Base-by-base conservation (phyloP, 2,888 invertebrate genomes). In the Pogonocherus hispidulus region DNA sequence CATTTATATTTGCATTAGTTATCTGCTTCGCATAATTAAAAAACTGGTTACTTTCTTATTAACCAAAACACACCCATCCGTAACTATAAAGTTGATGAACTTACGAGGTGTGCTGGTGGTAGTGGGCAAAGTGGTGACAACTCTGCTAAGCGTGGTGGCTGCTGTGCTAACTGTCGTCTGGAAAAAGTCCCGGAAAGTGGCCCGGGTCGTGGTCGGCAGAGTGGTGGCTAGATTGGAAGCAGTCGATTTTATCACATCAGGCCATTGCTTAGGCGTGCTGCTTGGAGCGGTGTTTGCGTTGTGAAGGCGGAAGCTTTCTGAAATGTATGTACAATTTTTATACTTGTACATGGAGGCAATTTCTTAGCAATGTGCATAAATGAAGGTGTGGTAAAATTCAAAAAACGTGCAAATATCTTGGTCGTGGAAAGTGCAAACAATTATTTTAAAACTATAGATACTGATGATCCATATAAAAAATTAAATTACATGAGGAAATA, bases 281-380 rank as follows among this genome's bases (percentile, higher is more conserved):
- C 90, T 27, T 66, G 9, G 82, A 46, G 91, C 91, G 77, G 91
- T 91, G 71, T 92, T 93, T 66, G 93, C 92, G 60, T 92, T 91
- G 84, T 94, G 93, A 79, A 90, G 91, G 74, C 92, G 91, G 83
- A 94, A 89, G 72, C 89, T 90, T 76, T 90, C 90, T 85, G 74
- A 22, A 79, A 77, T 57, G 5, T 14, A 60, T 41, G 11, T 44
- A 52, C 41, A 55, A 8, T n/a, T n/a, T 46, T 64, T 57, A 14
- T 9, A 18, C 22, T 54, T 19, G n/a, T n/a, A n/a, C n/a, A n/a
- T n/a, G n/a, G n/a, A n/a, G n/a, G n/a, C n/a, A n/a, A n/a, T n/a
- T n/a, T n/a, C n/a, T n/a, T n/a, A n/a, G n/a, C n/a, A n/a, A n/a
- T n/a, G n/a, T 22, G 46, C 60, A 44, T 5, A 51, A 14, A 16